A percentile compares a stretch with the other conserved stretches of the same genome.
These are phyloP conservation scores for Hydropsyche betteni DNA, from an alignment of 2,888 invertebrate species.

Conservation along the genomic window DNA sequence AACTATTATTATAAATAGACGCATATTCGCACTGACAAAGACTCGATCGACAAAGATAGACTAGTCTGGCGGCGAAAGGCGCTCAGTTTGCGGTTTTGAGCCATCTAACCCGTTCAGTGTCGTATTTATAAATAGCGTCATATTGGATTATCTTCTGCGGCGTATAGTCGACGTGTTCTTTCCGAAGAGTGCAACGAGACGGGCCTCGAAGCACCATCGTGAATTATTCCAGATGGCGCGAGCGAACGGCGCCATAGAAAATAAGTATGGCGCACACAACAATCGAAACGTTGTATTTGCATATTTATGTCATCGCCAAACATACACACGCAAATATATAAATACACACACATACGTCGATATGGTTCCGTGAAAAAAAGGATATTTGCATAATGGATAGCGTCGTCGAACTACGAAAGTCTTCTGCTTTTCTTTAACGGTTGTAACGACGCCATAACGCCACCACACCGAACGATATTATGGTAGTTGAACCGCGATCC, in stretches of 20 bases:
- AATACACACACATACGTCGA: too few relatives aligned
- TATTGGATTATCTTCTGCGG: slow-evolving; percentile 12
- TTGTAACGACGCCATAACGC: slow-evolving; percentile 15
- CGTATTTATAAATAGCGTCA: slow-evolving; percentile 1
- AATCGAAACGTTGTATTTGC: slow-evolving; percentile 29
- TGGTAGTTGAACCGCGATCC: too few relatives aligned
- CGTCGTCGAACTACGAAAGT: slow-evolving; percentile 18
- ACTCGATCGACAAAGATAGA: too few relatives aligned
- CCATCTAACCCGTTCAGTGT: too few relatives aligned
- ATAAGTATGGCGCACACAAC: slow-evolving; percentile 22
- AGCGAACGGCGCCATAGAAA: slow-evolving; percentile 15
- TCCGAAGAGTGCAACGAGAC: neutral
- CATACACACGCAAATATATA: too few relatives aligned
- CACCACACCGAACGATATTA: too few relatives aligned
- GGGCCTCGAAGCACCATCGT: neutral
- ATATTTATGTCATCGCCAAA: slow-evolving; percentile 24
- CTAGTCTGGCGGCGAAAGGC: too few relatives aligned
- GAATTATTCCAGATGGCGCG: slow-evolving; percentile 8
- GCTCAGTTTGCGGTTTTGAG: too few relatives aligned
- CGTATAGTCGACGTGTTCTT: neutral
- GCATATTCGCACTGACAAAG: too few relatives aligned
- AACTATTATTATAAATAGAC: too few relatives aligned
- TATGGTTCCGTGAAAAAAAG: slow-evolving; percentile 6
- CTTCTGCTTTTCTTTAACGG: slow-evolving; percentile 16
- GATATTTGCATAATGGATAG: slow-evolving; percentile 32